These are phyloP conservation scores for Speoplatyrhinus poulsoni DNA, from an alignment of 2,113 vertebrate species.

Conservation along the genomic window DNA sequence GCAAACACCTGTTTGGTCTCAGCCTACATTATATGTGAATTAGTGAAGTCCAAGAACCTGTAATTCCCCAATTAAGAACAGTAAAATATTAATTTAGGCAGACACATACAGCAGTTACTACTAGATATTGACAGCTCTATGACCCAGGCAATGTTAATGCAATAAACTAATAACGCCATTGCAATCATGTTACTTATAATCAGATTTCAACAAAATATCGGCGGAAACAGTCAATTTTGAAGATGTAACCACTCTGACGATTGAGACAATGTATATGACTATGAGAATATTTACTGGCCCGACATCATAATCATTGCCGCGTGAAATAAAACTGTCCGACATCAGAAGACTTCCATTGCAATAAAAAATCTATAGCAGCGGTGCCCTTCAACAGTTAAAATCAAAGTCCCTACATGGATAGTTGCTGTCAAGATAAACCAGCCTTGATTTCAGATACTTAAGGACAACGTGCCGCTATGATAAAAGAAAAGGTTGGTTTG, in stretches of 20 bases:
- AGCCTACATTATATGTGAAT: too few relatives aligned
- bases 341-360: conserved; percentile 21
- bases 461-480: conserved; percentile 33
- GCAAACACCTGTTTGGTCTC: too few relatives aligned
- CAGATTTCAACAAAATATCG: conserved; percentile 42
- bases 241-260: background rate
- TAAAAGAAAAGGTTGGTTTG: conserved; percentile 8
- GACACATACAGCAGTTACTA: background rate
- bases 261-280: conserved; percentile 26
- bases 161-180: conserved; percentile 34
- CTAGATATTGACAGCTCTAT: background rate
- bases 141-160: conserved; percentile 41
- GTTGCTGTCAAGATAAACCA: conserved; percentile 46
- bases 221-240: conserved; percentile 13
- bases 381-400: conserved; percentile 55
- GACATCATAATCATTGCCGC: conserved; percentile 48
- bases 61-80: too few relatives aligned
- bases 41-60: too few relatives aligned
- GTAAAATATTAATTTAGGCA: conserved; percentile 29
- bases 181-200: conserved; percentile 41
- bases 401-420: conserved; percentile 31
- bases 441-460: conserved; percentile 38
- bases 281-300: conserved; percentile 49
- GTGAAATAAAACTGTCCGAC: conserved; percentile 40
- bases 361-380: conserved; percentile 31